These are phyloP conservation scores for Macaria liturata DNA, from an alignment of 2,888 invertebrate species.

Conservation along the genomic window DNA sequence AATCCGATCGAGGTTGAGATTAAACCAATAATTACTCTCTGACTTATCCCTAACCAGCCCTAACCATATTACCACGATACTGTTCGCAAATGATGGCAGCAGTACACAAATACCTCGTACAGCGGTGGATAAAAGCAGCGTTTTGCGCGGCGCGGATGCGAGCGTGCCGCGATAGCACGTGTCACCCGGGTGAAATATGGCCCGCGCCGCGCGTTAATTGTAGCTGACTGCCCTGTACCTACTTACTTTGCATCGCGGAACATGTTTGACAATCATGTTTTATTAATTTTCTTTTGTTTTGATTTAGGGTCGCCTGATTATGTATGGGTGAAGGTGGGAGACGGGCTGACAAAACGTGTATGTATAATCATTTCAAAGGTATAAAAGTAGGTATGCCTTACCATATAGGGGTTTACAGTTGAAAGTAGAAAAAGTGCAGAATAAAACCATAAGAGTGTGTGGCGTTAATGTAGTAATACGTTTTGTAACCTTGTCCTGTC, in stretches of 20 bases:
- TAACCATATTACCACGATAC: slow-evolving; percentile 1
- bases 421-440: no score
- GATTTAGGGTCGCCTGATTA: neutral
- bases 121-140: slow-evolving; percentile 56
- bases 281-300: slow-evolving; percentile 15
- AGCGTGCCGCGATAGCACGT: slow-evolving; percentile 50
- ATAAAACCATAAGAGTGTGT: no score
- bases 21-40: no score
- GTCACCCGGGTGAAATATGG: slow-evolving; percentile 63
- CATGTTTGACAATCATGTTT: slow-evolving; percentile 14
- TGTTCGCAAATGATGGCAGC: slow-evolving; percentile 7
- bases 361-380: no score
- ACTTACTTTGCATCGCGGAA: slow-evolving; percentile 34
- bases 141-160: slow-evolving; percentile 49
- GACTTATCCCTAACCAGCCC: no score
- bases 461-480: neutral
- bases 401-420: no score
- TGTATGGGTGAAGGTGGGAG: no score
- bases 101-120: slow-evolving; percentile 16
- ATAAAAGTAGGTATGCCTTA: no score
- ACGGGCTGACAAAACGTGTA: no score
- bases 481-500: neutral
- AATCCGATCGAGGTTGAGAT: no score
- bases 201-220: slow-evolving; percentile 61
- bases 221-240: slow-evolving; percentile 52